These are phyloP conservation scores for Molossus alvarezi DNA, from an alignment of 2,797 vertebrate species.

Conservation along the genomic window DNA sequence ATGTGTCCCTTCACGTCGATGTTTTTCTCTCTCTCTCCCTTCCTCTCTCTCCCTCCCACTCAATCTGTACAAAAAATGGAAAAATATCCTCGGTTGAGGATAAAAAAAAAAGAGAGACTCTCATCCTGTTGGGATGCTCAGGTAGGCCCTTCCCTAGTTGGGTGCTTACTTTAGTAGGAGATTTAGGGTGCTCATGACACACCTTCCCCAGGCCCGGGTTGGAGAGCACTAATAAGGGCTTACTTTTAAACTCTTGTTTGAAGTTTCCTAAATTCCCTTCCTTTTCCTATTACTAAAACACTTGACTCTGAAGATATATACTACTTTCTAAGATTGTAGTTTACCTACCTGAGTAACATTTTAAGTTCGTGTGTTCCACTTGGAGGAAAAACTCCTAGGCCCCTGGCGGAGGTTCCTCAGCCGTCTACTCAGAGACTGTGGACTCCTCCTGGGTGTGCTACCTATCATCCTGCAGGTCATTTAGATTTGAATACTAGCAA, in stretches of 20 bases:
- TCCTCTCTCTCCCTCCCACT: too few relatives aligned
- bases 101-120: not conserved
- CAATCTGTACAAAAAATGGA: too few relatives aligned
- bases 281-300: not conserved
- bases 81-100: too few relatives aligned
- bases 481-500: slow-evolving; percentile 28
- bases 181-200: not conserved
- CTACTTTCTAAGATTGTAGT: not conserved
- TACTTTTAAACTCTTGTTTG: not conserved
- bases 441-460: not conserved
- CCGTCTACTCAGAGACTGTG: not conserved
- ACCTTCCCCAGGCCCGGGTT: not conserved
- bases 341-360: not conserved
- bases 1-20: too few relatives aligned
- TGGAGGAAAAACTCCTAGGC: not conserved
- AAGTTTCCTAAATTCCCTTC: not conserved
- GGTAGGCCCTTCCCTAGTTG: not conserved
- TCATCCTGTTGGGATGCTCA: not conserved
- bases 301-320: not conserved
- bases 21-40: too few relatives aligned
- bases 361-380: slow-evolving; percentile 17
- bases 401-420: slow-evolving; percentile 18
- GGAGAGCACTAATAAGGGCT: not conserved
- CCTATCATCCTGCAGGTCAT: not conserved
- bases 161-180: not conserved